Conservation (phyloP, 2,113 vertebrate species). For the Serinus canaria region DNA sequence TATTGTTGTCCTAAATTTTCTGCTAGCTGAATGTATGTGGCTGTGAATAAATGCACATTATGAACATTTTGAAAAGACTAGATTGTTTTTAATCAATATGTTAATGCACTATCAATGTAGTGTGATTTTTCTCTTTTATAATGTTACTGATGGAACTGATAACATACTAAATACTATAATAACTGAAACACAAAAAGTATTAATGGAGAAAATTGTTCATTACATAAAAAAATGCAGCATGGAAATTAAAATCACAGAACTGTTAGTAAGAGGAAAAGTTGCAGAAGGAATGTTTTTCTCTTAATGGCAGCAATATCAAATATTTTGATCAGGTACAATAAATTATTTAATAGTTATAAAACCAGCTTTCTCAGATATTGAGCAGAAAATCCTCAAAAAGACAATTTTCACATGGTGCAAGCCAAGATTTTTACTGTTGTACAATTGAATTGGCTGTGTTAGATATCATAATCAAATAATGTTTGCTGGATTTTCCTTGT, state of each 20-base stretch:
- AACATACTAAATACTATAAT: neutral
- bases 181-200: neutral
- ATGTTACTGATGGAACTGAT: neutral
- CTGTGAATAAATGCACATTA: slow-evolving; percentile 2
- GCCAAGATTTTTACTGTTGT: neutral
- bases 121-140: neutral
- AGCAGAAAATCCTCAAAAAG: neutral
- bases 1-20: neutral
- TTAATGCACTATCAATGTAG: slow-evolving; percentile 16
- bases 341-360: neutral
- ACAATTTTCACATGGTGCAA: neutral
- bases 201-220: neutral
- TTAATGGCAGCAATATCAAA: neutral
- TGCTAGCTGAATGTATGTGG: neutral
- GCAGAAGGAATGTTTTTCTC: neutral
- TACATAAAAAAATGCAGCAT: neutral
- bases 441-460: neutral
- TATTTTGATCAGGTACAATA: neutral
- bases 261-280: neutral
- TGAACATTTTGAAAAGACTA: neutral
- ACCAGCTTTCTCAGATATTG: accelerated
- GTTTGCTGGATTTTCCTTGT: neutral
- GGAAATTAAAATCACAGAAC: neutral
- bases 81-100: slow-evolving; percentile 60
- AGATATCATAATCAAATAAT: neutral